Base-by-base conservation (phyloP, 2,888 invertebrate species). In the Vandiemenella viatica region DNA sequence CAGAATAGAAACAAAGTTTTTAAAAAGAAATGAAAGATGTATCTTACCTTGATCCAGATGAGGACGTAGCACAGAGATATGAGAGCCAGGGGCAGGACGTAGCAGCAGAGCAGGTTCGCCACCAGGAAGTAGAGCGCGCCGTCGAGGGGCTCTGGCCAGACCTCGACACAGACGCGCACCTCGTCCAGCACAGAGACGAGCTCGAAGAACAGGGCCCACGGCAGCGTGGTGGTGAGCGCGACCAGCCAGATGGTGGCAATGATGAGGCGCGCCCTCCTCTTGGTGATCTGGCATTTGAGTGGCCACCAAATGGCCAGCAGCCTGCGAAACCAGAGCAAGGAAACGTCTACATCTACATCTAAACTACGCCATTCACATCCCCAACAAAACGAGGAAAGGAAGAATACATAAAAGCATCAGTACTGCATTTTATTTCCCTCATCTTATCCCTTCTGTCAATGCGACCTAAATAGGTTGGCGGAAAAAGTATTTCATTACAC, bases 271-370 rank as follows among this genome's bases (percentile, higher is more conserved):
- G 92, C 90, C 16, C 89, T 79, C 48, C 83, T 76, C 62, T 88
- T 88, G 43, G 91, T 89, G 67, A 93, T 88, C 67, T 91, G 90
- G 62, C 83, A 82, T 62, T 87, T 88, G 60, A 93, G 67, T 2
- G 91, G 90, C 82, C 89, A 91, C 85, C 93, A 92, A 60, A 93
- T 95, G 42, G 93, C 93, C 58, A 93, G 75, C 65, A 92, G 93
- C 72, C 93, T 93, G 81, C 16, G 81, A 37, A 17, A 45, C 4
- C 21, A 15, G 13, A n/a, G n/a, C n/a, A n/a, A n/a, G n/a, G n/a
- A n/a, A n/a, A n/a, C n/a, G n/a, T n/a, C n/a, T n/a, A n/a, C n/a
- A n/a, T n/a, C n/a, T n/a, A n/a, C n/a, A n/a, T n/a, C n/a, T n/a
- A n/a, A n/a, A n/a, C n/a, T n/a, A n/a, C n/a, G n/a, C n/a, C n/a